Conservation (phyloP, 1,140 invertebrate species). For the Cotesia typhae region DNA sequence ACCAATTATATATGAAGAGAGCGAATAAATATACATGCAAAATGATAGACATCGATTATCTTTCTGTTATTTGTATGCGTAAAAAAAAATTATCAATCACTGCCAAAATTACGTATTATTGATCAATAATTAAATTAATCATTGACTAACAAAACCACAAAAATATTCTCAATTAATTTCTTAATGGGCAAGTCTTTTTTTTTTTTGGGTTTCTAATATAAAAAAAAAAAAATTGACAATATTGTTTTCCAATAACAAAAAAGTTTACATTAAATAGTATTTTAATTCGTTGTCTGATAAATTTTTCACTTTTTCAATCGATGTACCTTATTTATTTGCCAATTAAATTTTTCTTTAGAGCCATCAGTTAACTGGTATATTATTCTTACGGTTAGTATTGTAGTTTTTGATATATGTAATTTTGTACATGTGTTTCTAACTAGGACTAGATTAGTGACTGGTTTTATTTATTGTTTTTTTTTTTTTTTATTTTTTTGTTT, state of each 20-base stretch:
- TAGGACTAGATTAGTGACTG: constrained; percentile 28
- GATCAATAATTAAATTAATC: no score
- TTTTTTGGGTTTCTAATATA: no score
- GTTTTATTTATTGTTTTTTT: neutral
- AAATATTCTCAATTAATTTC: no score
- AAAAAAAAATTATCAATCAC: constrained; percentile 13
- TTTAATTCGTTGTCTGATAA: constrained; percentile 25
- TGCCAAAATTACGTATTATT: no score
- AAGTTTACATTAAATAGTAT: neutral
- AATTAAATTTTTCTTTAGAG: neutral
- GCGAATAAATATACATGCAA: constrained; percentile 15
- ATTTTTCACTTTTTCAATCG: constrained; percentile 26
- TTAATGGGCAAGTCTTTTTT: no score
- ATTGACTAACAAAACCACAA: no score
- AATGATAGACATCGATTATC: constrained; percentile 18
- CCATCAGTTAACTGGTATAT: neutral
- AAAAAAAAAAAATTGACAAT: no score
- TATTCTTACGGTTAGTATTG: neutral
- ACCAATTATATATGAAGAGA: neutral
- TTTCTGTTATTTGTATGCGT: constrained; percentile 18
- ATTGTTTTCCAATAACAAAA: neutral
- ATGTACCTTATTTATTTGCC: constrained; percentile 6
- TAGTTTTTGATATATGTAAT: constrained; percentile 27
- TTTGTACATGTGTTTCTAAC: constrained; percentile 34
- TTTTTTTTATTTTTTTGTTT: neutral